phyloP scores from a whole-genome alignment of 2,888 invertebrate genomes.

The Lasioglossum marginatum region DNA sequence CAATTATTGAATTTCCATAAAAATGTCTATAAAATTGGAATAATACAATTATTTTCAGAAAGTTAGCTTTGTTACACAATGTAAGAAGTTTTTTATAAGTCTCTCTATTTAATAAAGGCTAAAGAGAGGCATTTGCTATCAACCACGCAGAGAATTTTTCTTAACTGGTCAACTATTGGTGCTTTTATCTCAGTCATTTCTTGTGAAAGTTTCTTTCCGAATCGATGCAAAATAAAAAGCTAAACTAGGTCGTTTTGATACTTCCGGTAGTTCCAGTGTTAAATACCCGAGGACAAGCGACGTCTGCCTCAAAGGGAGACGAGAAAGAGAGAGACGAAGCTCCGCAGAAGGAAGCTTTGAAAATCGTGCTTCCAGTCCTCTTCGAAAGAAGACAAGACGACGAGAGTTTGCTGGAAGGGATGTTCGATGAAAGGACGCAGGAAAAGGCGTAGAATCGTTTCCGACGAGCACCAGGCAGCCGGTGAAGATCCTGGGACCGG shows the following conservation, averaged over 20 bases:
- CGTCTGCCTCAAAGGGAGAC: neutral
- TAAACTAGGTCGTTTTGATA: neutral
- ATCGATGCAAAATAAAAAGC: neutral
- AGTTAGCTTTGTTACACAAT: too few species aligned
- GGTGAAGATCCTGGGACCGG: neutral
- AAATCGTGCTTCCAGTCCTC: neutral
- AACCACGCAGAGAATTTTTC: too few species aligned
- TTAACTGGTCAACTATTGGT: too few species aligned
- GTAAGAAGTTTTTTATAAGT: too few species aligned
- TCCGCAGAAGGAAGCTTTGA: neutral
- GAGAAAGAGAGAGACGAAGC: neutral
- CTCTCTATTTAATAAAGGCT: too few species aligned
- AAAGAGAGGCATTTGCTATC: too few species aligned
- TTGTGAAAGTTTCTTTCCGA: neutral
- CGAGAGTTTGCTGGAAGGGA: slow-evolving; percentile 24
- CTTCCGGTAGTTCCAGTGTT: neutral
- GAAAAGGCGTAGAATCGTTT: slow-evolving; percentile 26
- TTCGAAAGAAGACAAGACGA: neutral
- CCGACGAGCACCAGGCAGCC: neutral
- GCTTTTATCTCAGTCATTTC: neutral
- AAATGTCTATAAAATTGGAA: too few species aligned
- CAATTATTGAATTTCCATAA: too few species aligned
- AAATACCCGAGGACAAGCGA: neutral
- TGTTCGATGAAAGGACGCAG: neutral
- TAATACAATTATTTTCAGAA: too few species aligned